These are phyloP conservation scores for Myotis pilosus DNA, from an alignment of 2,797 vertebrate genomes.

Conservation along the genomic window DNA sequence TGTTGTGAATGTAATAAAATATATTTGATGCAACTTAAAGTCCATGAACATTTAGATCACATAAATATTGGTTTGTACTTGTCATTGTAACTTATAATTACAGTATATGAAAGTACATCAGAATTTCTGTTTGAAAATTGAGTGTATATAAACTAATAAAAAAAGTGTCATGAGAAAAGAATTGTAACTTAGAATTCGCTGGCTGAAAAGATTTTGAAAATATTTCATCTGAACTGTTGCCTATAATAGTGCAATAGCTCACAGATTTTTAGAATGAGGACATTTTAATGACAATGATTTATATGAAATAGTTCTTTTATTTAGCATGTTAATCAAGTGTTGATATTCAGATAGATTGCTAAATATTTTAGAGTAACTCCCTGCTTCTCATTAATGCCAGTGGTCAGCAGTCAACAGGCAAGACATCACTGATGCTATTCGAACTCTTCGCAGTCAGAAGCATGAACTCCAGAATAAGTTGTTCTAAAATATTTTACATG, in stretches of 20 bases:
- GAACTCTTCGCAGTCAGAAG: background rate
- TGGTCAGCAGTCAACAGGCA: background rate
- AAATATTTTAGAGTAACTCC: background rate
- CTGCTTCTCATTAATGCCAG: background rate
- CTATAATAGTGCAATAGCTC: background rate
- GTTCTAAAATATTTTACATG: background rate
- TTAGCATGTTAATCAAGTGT: background rate
- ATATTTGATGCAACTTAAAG: conserved; percentile 18
- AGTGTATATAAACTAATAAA: background rate
- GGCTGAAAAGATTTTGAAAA: conserved; percentile 19
- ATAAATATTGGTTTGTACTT: conserved; percentile 57
- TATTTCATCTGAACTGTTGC: conserved; percentile 12
- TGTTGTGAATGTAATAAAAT: conserved; percentile 51
- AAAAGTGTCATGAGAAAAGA: background rate
- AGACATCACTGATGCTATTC: background rate
- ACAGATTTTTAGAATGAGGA: background rate
- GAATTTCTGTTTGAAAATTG: conserved; percentile 40
- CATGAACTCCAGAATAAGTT: background rate
- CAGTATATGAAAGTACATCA: conserved; percentile 12
- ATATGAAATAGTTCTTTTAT: background rate
- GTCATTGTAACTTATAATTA: conserved; percentile 45
- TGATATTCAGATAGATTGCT: background rate
- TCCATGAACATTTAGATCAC: background rate
- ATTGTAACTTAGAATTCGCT: conserved; percentile 5
- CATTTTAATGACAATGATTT: background rate